phyloP scores from a whole-genome alignment of 92 coral and sea anemone genomes.

The Palythoa grandiflora region DNA sequence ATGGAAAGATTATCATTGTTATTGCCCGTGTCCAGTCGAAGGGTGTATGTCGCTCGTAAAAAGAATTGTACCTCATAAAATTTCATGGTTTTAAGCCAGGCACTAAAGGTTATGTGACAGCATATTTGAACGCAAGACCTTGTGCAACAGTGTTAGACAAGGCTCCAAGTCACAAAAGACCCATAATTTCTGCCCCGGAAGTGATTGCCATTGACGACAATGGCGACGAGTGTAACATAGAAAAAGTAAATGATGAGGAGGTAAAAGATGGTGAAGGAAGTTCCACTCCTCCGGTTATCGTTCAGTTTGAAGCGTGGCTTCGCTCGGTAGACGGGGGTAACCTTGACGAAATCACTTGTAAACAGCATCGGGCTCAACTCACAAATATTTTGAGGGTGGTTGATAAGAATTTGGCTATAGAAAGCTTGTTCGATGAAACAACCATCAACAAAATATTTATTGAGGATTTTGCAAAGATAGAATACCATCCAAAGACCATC shows the following conservation, averaged over 20 bases:
- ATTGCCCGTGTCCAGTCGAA: constrained; percentile 47
- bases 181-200: neutral
- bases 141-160: neutral
- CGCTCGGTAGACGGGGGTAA: constrained; percentile 67
- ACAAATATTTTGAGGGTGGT: constrained; percentile 28
- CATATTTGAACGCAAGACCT: neutral
- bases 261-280: constrained; percentile 22
- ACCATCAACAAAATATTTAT: constrained; percentile 28
- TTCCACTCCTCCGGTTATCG: constrained; percentile 1
- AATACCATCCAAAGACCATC: constrained; percentile 57
- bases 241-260: constrained; percentile 40
- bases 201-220: neutral
- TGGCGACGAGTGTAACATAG: constrained; percentile 20
- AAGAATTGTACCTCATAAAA: constrained; percentile 48
- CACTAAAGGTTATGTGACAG: constrained; percentile 18
- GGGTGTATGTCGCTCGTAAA: constrained; percentile 51
- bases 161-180: neutral
- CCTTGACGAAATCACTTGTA: constrained; percentile 48
- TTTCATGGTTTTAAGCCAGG: constrained; percentile 40
- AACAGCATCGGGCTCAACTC: constrained; percentile 49
- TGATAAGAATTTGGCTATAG: constrained; percentile 36
- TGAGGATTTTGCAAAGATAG: constrained; percentile 34
- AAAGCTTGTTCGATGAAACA: constrained; percentile 33
- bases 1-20: constrained; percentile 52
- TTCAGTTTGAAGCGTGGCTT: constrained; percentile 49